phyloP scores from a whole-genome alignment of 2,113 vertebrate species.

The Platycercus adscitus region DNA sequence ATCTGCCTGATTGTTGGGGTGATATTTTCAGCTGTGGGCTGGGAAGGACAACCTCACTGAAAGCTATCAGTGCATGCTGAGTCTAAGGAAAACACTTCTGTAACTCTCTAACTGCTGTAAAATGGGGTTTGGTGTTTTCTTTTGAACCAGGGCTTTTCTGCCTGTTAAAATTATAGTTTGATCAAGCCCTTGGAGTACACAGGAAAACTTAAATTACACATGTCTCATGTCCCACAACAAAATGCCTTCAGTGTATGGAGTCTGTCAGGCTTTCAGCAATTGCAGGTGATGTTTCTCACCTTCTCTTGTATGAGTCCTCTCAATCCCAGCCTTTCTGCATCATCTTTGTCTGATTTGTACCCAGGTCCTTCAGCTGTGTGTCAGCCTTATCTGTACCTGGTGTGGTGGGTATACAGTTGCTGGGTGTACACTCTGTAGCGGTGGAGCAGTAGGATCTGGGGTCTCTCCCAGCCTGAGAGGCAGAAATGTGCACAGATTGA shows the following conservation, averaged over 20 bases:
- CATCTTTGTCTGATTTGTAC: not conserved
- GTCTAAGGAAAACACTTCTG: not conserved
- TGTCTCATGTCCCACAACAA: rapidly evolving
- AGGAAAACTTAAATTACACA: not conserved
- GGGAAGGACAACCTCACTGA: not conserved
- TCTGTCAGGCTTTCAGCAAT: not conserved
- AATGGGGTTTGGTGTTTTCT: not conserved
- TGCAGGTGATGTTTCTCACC: not conserved
- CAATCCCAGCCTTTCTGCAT: not conserved
- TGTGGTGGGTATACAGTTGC: not conserved
- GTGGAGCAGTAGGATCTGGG: not conserved
- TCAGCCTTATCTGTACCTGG: rapidly evolving
- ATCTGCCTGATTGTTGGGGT: not conserved
- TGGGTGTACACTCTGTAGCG: not conserved
- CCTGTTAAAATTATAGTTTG: not conserved
- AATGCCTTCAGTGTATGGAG: not conserved
- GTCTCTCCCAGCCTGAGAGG: not conserved
- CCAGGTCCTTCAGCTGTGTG: not conserved
- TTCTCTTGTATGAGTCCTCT: not conserved
- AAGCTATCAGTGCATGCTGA: not conserved
- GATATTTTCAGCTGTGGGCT: not conserved
- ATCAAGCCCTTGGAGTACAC: not conserved
- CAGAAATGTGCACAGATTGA: not conserved
- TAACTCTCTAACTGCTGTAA: not conserved
- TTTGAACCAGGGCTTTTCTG: not conserved